Percentiles rank a stretch among this genome's conserved stretches.
Evolutionary conservation across 2,888 invertebrate genomes (phyloP).

Genomic region (Ophion obscuratus): DNA sequence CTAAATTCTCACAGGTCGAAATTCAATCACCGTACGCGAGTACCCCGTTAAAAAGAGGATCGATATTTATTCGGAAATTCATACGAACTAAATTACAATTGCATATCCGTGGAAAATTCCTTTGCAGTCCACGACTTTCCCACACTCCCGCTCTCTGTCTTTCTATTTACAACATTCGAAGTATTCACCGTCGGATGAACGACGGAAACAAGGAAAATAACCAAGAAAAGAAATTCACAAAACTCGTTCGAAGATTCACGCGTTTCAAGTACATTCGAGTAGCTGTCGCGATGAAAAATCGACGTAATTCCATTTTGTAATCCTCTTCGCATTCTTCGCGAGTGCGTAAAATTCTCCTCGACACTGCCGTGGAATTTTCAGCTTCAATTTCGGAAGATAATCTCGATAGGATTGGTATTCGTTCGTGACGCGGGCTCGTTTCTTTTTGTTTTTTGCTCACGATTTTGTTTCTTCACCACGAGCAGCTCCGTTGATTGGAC

Average conservation of each 20-base stretch:
- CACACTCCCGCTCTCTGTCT: not conserved
- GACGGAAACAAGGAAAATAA: not conserved
- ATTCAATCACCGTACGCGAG: not conserved
- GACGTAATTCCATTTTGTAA: no score
- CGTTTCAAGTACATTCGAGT: no score
- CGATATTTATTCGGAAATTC: slow-evolving; percentile 25
- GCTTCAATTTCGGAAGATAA: not conserved
- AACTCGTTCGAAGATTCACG: no score
- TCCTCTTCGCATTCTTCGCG: no score
- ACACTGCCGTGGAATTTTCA: not conserved
- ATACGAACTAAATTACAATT: slow-evolving; percentile 36
- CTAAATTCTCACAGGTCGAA: not conserved
- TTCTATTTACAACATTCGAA: slow-evolving; percentile 25
- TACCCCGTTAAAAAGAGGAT: slow-evolving; percentile 1
- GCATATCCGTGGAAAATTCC: not conserved
- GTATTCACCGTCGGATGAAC: not conserved
- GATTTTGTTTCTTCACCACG: slow-evolving; percentile 85
- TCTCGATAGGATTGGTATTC: slow-evolving; percentile 4
- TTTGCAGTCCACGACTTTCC: slow-evolving; percentile 11
- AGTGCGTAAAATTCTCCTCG: not conserved
- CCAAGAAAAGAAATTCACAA: not conserved
- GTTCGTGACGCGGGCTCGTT: not conserved
- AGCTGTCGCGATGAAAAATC: no score
- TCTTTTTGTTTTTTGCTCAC: slow-evolving; percentile 37
- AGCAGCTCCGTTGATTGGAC: slow-evolving; percentile 81